These are phyloP conservation scores for Eonycteris spelaea DNA, from an alignment of 2,113 vertebrate species.

Conservation along the genomic window DNA sequence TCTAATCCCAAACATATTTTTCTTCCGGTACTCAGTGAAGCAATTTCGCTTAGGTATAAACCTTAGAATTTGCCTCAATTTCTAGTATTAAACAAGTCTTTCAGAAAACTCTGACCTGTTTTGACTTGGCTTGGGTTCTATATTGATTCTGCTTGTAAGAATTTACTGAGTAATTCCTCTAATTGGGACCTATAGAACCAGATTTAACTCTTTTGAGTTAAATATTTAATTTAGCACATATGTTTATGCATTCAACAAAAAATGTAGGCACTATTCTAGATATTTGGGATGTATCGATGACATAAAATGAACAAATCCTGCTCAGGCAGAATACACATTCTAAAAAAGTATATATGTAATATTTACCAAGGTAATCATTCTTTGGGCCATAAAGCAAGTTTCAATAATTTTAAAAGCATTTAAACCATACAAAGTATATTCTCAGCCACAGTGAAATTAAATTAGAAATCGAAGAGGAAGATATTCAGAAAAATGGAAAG, in stretches of 20 bases:
- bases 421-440: not conserved
- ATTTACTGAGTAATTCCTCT: not conserved
- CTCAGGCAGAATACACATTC: not conserved
- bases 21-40: not conserved
- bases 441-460: not conserved
- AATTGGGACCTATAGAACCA: not conserved
- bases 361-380: slow-evolving; percentile 4
- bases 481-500: not conserved
- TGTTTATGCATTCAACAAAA: not conserved
- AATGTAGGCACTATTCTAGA: not conserved
- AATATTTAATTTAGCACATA: not conserved
- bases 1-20: not conserved
- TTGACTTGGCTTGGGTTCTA: not conserved
- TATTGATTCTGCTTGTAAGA: not conserved
- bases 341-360: not conserved
- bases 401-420: not conserved
- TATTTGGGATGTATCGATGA: not conserved
- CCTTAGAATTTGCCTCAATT: not conserved
- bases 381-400: not conserved
- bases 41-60: not conserved
- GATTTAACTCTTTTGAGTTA: not conserved
- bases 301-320: not conserved
- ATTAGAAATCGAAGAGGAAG: not conserved
- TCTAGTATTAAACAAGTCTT: not conserved
- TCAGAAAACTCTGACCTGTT: not conserved